phyloP scores from a whole-genome alignment of 2,113 vertebrate genomes.

The Heliornis fulica region DNA sequence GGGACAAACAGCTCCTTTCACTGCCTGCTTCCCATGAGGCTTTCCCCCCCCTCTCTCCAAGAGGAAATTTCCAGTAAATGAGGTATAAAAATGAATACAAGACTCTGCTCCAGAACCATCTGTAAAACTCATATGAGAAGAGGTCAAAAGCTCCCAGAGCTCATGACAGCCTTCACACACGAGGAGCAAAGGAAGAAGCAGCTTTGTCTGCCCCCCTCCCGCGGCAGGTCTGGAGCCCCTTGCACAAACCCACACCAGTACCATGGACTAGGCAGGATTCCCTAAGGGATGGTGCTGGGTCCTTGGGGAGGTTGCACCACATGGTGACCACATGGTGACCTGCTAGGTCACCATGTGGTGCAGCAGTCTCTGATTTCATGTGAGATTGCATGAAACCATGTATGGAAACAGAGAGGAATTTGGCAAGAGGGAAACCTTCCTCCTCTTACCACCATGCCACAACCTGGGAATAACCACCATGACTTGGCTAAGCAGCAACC shows the following conservation, averaged over 20 bases:
- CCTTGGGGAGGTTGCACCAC: rapidly evolving
- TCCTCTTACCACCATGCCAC: neutral
- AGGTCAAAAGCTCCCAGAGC: neutral
- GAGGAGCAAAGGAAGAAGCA: neutral
- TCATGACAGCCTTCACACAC: neutral
- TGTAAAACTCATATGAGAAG: neutral
- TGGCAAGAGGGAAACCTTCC: neutral
- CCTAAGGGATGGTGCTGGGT: neutral
- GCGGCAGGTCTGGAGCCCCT: neutral
- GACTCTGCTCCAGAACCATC: neutral
- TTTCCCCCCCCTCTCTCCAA: neutral
- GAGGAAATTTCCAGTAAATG: constrained; percentile 15
- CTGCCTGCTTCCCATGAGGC: neutral
- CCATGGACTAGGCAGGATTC: neutral
- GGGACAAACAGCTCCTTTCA: constrained; percentile 16
- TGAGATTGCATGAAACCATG: neutral
- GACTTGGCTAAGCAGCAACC: neutral
- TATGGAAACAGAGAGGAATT: neutral
- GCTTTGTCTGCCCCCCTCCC: neutral
- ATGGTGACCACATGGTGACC: too few relatives aligned
- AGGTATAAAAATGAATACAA: neutral
- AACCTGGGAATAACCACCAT: neutral
- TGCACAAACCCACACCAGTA: neutral
- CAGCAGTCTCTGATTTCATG: neutral
- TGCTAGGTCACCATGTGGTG: neutral